Conservation (phyloP, 2,113 vertebrate genomes). For the Lepisosteus oculatus region DNA sequence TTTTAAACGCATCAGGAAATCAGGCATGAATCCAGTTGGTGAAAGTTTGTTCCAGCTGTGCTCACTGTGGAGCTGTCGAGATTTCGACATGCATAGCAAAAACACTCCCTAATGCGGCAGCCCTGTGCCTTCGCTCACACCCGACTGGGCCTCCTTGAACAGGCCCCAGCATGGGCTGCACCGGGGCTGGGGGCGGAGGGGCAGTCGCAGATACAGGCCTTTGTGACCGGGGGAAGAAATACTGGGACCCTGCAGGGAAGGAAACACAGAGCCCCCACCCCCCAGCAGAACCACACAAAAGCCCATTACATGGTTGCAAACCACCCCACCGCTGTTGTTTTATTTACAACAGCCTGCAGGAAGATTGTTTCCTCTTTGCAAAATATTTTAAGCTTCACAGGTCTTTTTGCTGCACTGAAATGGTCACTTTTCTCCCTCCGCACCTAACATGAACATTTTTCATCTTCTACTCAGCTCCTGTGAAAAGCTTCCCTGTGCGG, state of each 20-base stretch:
- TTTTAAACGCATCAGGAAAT: background rate
- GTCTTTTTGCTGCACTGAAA: constrained; percentile 31
- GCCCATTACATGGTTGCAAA: constrained; percentile 95
- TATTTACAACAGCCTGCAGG: constrained; percentile 70
- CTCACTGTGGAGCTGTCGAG: constrained; percentile 40
- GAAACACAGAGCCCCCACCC: constrained; percentile 67
- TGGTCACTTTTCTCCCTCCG: constrained; percentile 42
- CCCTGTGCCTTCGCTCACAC: constrained; percentile 51
- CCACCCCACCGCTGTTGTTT: constrained; percentile 88
- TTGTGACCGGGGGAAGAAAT: constrained; percentile 70
- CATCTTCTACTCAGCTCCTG: constrained; percentile 5
- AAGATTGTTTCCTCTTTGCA: constrained; percentile 68
- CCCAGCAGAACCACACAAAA: constrained; percentile 78
- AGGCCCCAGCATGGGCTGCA: constrained; percentile 63
- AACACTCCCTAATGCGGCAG: constrained; percentile 46
- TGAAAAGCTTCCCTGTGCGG: background rate
- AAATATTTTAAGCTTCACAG: constrained; percentile 54
- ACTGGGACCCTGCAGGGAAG: constrained; percentile 75
- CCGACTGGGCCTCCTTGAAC: constrained; percentile 56
- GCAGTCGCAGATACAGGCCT: constrained; percentile 69
- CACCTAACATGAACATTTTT: constrained; percentile 40
- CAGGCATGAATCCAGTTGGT: constrained; percentile 28
- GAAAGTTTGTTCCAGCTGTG: constrained; percentile 50
- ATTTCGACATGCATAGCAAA: constrained; percentile 47
- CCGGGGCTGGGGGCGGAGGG: constrained; percentile 66